A percentile compares a stretch with the other conserved stretches of the same genome.
Conservation (phyloP, 2,113 vertebrate genomes). For the Oncorhynchus kisutch region DNA sequence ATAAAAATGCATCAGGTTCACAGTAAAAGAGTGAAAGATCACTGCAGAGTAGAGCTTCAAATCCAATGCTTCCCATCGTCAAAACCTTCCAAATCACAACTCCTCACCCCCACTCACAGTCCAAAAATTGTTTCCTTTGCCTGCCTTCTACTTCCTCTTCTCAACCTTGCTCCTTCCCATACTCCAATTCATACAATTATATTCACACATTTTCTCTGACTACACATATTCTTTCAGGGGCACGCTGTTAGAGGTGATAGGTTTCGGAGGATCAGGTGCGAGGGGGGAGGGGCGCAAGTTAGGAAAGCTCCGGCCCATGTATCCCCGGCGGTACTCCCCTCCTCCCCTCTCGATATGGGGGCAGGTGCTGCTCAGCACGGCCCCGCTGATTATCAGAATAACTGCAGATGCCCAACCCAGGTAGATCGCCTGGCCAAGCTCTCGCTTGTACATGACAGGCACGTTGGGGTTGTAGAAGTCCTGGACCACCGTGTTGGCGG, state of each 20-base stretch:
- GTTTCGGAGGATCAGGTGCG: slow-evolving; percentile 64
- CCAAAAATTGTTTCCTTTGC: neutral
- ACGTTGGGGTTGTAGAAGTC: slow-evolving; percentile 88
- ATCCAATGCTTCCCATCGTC: neutral
- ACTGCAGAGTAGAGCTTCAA: slow-evolving; percentile 3
- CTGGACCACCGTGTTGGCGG: slow-evolving; percentile 80
- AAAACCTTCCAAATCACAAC: neutral
- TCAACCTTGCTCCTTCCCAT: neutral
- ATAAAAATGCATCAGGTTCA: slow-evolving; percentile 25
- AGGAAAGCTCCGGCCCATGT: slow-evolving; percentile 71
- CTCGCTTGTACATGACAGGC: slow-evolving; percentile 78
- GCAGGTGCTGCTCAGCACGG: slow-evolving; percentile 77
- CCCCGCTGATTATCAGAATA: slow-evolving; percentile 80
- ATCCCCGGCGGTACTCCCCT: slow-evolving; percentile 68
- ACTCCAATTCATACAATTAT: slow-evolving; percentile 2
- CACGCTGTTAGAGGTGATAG: slow-evolving; percentile 63
- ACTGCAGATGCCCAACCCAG: slow-evolving; percentile 83
- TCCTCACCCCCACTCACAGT: neutral
- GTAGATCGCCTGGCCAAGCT: slow-evolving; percentile 90
- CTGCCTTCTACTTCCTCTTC: neutral
- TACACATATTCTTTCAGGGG: slow-evolving; percentile 80
- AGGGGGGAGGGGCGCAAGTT: slow-evolving; percentile 56
- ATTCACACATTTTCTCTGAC: neutral
- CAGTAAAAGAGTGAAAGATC: slow-evolving; percentile 5
- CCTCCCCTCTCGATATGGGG: slow-evolving; percentile 61